Conservation (phyloP, 2,797 vertebrate species). For the Neostethus bicornis region DNA sequence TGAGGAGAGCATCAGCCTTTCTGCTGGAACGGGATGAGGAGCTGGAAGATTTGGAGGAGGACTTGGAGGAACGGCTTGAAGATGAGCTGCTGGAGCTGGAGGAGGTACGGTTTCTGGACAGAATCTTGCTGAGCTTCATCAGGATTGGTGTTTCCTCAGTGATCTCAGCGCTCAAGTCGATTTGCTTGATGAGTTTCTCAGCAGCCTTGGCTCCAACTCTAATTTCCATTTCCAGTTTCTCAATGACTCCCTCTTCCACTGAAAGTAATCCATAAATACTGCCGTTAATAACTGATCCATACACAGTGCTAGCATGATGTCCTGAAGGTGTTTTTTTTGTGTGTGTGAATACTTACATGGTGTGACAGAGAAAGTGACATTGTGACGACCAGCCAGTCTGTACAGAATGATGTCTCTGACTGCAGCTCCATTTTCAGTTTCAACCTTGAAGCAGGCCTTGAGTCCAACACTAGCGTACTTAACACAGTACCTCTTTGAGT, state of each 20-base stretch:
- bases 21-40: constrained; percentile 18
- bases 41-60: constrained; percentile 47
- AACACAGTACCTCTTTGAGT: constrained; percentile 68
- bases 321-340: neutral
- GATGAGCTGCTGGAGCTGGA: constrained; percentile 57
- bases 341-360: constrained; percentile 74
- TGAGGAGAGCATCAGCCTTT: neutral
- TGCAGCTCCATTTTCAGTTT: constrained; percentile 70
- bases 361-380: constrained; percentile 53
- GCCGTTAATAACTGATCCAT: neutral
- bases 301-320: neutral
- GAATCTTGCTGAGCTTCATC: constrained; percentile 80
- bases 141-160: constrained; percentile 54
- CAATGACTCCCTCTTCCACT: constrained; percentile 72
- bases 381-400: constrained; percentile 73
- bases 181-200: constrained; percentile 76
- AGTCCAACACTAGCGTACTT: constrained; percentile 57
- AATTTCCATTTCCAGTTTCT: constrained; percentile 82
- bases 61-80: constrained; percentile 28
- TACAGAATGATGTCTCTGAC: constrained; percentile 66
- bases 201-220: constrained; percentile 79
- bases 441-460: constrained; percentile 74
- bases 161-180: constrained; percentile 48
- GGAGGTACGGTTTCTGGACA: constrained; percentile 57
- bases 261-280: constrained; percentile 18